A percentile compares a stretch with the other conserved stretches of the same genome.
These are phyloP conservation scores for Dascyllus trimaculatus DNA, from an alignment of 2,113 vertebrate genomes.

Conservation along the genomic window DNA sequence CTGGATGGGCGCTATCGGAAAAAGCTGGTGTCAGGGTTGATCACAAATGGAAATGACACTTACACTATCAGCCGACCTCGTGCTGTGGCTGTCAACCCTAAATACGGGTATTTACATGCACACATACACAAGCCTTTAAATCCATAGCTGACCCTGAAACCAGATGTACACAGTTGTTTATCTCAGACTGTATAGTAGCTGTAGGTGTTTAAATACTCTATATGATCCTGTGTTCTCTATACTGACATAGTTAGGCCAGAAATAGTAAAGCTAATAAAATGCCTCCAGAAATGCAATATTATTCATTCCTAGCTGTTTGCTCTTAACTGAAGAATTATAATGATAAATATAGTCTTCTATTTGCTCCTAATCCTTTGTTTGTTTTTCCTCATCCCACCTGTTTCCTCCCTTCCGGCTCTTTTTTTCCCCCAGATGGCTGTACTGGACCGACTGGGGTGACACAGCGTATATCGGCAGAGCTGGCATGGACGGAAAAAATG, in stretches of 20 bases:
- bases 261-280: not conserved
- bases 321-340: not conserved
- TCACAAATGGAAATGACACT: slow-evolving; percentile 71
- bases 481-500: slow-evolving; percentile 79
- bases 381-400: not conserved
- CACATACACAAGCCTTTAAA: not conserved
- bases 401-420: not conserved
- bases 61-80: slow-evolving; percentile 71
- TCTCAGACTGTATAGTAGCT: not conserved
- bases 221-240: not conserved
- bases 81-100: slow-evolving; percentile 80
- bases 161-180: not conserved
- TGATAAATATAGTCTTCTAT: not conserved
- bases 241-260: not conserved
- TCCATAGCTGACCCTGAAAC: not conserved
- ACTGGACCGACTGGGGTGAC: slow-evolving; percentile 82
- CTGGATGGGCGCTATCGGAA: slow-evolving; percentile 79
- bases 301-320: not conserved
- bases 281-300: not conserved
- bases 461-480: slow-evolving; percentile 77
- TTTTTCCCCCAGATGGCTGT: slow-evolving; percentile 75
- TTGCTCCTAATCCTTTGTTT: slow-evolving; percentile 3
- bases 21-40: slow-evolving; percentile 70
- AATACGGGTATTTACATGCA: slow-evolving; percentile 74
- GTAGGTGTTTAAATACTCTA: not conserved